Percentiles rank a stretch among this genome's conserved stretches.
Conservation (phyloP, 2,113 vertebrate genomes). For the Silurus glanis region DNA sequence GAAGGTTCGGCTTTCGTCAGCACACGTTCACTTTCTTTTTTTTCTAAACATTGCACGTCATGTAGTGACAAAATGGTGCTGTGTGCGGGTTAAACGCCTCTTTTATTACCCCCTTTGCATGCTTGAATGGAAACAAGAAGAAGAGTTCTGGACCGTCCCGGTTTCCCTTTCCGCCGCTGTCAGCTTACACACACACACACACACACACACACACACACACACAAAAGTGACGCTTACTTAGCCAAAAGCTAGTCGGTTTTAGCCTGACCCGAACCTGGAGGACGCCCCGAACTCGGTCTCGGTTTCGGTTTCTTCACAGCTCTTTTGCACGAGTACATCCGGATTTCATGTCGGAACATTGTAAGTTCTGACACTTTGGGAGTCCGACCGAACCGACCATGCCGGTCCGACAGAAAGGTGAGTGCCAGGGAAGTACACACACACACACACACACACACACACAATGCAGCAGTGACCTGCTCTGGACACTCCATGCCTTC, state of each 20-base stretch:
- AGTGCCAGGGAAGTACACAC: constrained; percentile 53
- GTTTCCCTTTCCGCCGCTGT: constrained; percentile 51
- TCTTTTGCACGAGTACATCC: constrained; percentile 1
- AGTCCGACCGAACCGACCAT: constrained; percentile 67
- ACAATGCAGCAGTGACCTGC: background rate
- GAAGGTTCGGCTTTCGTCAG: constrained; percentile 12
- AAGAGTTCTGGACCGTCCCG: constrained; percentile 40
- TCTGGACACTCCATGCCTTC: background rate
- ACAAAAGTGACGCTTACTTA: constrained; percentile 20
- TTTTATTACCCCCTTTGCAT: background rate
- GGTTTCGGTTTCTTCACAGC: background rate
- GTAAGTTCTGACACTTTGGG: constrained; percentile 31
- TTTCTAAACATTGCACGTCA: background rate
- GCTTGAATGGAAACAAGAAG: constrained; percentile 38
- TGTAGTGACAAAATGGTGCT: background rate
- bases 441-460: background rate
- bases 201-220: no score
- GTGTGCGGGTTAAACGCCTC: background rate
- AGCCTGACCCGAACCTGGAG: background rate
- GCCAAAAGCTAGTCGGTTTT: constrained; percentile 7
- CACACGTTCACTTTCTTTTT: constrained; percentile 18
- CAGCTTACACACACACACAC: constrained; percentile 33
- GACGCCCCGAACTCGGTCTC: background rate
- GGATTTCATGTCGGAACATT: constrained; percentile 43
- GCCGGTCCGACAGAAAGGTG: constrained; percentile 92